Evolutionary conservation across 2,888 invertebrate species (phyloP), one percentile per base, ranked within the genome.

Genomic region (Escarpia spicata): DNA sequence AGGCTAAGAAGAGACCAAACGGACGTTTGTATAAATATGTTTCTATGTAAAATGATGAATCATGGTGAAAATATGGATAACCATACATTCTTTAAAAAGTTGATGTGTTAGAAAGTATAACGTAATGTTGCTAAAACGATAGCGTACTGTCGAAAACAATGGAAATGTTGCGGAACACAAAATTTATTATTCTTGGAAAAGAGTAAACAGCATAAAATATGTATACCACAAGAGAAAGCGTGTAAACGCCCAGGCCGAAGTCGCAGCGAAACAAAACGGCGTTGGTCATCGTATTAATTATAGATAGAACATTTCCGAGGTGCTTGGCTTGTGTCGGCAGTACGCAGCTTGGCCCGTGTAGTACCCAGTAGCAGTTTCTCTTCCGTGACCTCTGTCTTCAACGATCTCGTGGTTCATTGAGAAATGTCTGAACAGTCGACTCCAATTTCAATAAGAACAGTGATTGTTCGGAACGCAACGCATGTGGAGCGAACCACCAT

Each of bases 141-240:
- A 6, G 10, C 8, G 75, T 4, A 26, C 2, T 26, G 75, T 75
- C 52, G 52, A 52, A 52, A 75, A 75, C 19, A 75, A 75, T 6
- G 75, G n/a, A n/a, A 19, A 19, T 75, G 26, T 75, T 75, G 26
- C 75, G n/a, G 75, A 75, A n/a, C 19, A 26, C 75, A 26, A 75
- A 75, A 52, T 19, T n/a, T n/a, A 75, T 75, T 75, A 75, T 75
- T 75, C 52, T 75, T 75, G 75, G 75, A 75, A 75, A 75, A 75
- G 75, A 75, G 19, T 75, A 75, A 75, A 75, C 75, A 75, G 19
- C n/a, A 75, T 75, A 75, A 75, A 75, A 26, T 75, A 75, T 26
- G 75, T 75, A 75, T 75, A 26, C 75, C 6, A 75, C 75, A 75
- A 19, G 19, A 75, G 26, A 75, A n/a, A 75, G 26, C n/a, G n/a